Evolutionary conservation across 2,888 invertebrate genomes (phyloP), one percentile per base, ranked within the genome.

Genomic region (Callinectes sapidus): DNA sequence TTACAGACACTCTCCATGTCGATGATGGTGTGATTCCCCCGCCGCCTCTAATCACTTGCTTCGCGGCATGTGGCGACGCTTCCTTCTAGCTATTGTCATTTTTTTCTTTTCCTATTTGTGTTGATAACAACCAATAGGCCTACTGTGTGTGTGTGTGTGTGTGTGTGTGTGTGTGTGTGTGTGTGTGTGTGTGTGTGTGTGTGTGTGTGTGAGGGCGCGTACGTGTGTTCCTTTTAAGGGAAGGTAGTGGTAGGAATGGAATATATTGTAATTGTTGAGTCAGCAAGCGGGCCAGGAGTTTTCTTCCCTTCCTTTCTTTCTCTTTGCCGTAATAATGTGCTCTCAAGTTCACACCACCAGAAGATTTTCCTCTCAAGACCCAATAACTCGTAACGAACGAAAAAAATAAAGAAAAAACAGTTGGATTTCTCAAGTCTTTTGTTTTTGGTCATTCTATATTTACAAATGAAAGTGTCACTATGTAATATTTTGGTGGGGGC

Each of bases 101-200:
- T 18, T 23, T 61, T 61, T 61, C 18, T 61, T 48, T 48, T 8
- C 10, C 10, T 48, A 48, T 48, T 48, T 48, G 48, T 6, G 48
- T 10, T 8, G 48, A 10, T 5, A 48, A 48, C 3, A 48, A 48
- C 0, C 10, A 48, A 2, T 48, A 48, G 48, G 48, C 48, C 48
- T 8, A 48, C 5, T 48, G 18, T 18, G 61, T 61, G 61, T 16
- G 61, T 61, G 61, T 61, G 61, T 61, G 61, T 61, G 61, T 16
- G 61, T 61, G 61, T 61, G 61, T 61, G 61, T 61, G 61, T 61
- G 61, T 61, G 61, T 61, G 61, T 61, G 61, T 61, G 61, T 61
- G 61, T 61, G 61, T 61, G 61, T 61, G 61, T 61, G 61, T 61
- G 61, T 61, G 61, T 61, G 61, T 61, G 61, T 61, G 61, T 61